phyloP scores from a whole-genome alignment of 2,888 invertebrate species.

The Linyphia triangularis region DNA sequence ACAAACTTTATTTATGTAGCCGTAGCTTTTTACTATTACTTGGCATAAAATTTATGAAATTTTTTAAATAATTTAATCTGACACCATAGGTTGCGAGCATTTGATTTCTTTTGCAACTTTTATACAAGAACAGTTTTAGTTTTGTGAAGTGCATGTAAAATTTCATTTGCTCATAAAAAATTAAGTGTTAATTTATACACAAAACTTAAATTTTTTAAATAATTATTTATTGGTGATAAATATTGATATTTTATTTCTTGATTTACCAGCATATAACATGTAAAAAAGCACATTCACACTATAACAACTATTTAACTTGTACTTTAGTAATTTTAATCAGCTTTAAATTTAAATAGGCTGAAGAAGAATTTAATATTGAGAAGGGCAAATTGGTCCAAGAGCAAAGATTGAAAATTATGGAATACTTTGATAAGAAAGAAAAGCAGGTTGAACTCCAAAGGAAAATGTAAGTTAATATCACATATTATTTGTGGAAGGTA shows the following conservation, averaged over 20 bases:
- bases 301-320: neutral
- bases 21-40: too few species aligned
- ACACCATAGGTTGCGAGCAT: too few species aligned
- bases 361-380: slow-evolving; percentile 99
- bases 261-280: neutral
- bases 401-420: slow-evolving; percentile 99
- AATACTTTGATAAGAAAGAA: slow-evolving; percentile 98
- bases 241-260: neutral
- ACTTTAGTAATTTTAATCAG: neutral
- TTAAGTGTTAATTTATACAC: neutral
- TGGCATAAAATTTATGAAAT: too few species aligned
- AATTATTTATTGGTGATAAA: neutral
- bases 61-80: too few species aligned
- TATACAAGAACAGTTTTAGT: too few species aligned
- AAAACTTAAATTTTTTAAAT: neutral
- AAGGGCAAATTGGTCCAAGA: slow-evolving; percentile 99
- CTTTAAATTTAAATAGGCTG: slow-evolving; percentile 85
- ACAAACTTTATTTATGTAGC: neutral
- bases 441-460: slow-evolving; percentile 99
- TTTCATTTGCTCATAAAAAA: too few species aligned
- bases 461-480: slow-evolving; percentile 88
- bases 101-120: too few species aligned
- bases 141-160: too few species aligned
- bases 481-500: neutral
- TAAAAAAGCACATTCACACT: neutral